phyloP scores from a whole-genome alignment of 2,113 vertebrate genomes.

The Alouatta palliata region DNA sequence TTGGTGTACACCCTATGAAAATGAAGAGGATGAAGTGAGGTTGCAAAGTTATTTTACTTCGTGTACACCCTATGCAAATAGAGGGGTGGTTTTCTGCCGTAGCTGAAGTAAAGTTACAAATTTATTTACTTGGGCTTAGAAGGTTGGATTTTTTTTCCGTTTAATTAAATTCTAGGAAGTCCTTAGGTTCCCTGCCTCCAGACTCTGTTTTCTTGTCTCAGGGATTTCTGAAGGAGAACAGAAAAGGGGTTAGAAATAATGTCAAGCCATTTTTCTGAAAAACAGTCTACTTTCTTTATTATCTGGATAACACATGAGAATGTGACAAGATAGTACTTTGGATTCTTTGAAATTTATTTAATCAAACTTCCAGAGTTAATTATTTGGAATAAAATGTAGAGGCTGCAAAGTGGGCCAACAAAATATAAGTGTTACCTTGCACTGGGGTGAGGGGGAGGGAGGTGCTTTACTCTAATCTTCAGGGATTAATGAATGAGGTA shows the following conservation, averaged over 20 bases:
- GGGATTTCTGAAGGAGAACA: background rate
- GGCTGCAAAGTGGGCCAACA: background rate
- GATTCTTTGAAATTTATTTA: background rate
- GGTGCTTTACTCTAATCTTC: background rate
- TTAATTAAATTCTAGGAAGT: too few species aligned
- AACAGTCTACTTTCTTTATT: background rate
- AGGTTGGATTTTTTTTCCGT: too few species aligned
- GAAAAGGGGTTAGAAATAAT: background rate
- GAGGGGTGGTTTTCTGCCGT: too few species aligned
- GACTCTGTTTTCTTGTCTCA: too few species aligned
- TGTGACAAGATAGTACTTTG: background rate
- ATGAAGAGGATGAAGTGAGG: too few species aligned
- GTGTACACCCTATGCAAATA: too few species aligned
- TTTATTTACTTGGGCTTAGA: too few species aligned
- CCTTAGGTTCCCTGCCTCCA: too few species aligned
- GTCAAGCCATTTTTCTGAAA: background rate
- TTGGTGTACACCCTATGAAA: too few species aligned
- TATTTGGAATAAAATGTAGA: background rate
- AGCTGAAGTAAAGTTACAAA: too few species aligned
- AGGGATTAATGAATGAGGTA: background rate
- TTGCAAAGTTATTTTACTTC: too few species aligned
- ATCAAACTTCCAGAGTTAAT: background rate
- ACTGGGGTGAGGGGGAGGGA: background rate
- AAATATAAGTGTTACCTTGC: background rate
- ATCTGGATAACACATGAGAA: background rate